phyloP scores from a whole-genome alignment of 1,140 invertebrate species.

The Drosophila lacteicornis region DNA sequence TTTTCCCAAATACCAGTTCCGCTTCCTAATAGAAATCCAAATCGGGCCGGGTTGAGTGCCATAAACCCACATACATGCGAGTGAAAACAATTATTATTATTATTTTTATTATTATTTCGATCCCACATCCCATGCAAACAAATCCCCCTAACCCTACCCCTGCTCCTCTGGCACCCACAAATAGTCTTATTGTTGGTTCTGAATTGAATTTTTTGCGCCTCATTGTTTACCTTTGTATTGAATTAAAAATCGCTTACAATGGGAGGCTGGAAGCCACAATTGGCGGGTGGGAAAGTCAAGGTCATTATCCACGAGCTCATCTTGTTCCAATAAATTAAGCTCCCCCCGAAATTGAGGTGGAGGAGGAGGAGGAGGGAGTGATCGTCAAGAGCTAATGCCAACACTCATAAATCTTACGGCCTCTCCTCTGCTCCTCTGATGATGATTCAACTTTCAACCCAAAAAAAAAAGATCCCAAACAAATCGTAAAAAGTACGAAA shows the following conservation, averaged over 20 bases:
- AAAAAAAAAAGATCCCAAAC: slow-evolving; percentile 12
- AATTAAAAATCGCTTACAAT: slow-evolving; percentile 76
- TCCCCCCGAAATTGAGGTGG: not conserved
- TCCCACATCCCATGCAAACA: slow-evolving; percentile 26
- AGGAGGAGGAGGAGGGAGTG: not conserved
- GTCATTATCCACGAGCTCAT: slow-evolving; percentile 64
- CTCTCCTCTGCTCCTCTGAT: slow-evolving; percentile 13
- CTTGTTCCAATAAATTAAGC: slow-evolving; percentile 48
- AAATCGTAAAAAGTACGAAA: slow-evolving; percentile 33
- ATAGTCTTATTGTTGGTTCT: slow-evolving; percentile 42
- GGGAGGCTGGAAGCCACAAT: slow-evolving; percentile 38
- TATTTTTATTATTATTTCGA: slow-evolving; percentile 62
- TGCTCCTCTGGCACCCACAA: slow-evolving; percentile 13
- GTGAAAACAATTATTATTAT: slow-evolving; percentile 64
- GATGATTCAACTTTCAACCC: slow-evolving; percentile 49
- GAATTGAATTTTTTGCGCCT: slow-evolving; percentile 50
- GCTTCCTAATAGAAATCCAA: slow-evolving; percentile 62
- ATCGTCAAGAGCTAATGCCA: slow-evolving; percentile 46
- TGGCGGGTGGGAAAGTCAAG: slow-evolving; percentile 54
- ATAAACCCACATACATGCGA: slow-evolving; percentile 57
- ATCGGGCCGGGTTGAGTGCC: slow-evolving; percentile 31
- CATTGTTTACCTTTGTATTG: slow-evolving; percentile 71
- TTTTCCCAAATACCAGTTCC: slow-evolving; percentile 60
- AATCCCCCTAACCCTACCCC: not conserved
- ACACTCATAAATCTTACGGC: slow-evolving; percentile 54